Base-by-base conservation (phyloP, 1,140 invertebrate genomes). In the Drosophila pectinifera region DNA sequence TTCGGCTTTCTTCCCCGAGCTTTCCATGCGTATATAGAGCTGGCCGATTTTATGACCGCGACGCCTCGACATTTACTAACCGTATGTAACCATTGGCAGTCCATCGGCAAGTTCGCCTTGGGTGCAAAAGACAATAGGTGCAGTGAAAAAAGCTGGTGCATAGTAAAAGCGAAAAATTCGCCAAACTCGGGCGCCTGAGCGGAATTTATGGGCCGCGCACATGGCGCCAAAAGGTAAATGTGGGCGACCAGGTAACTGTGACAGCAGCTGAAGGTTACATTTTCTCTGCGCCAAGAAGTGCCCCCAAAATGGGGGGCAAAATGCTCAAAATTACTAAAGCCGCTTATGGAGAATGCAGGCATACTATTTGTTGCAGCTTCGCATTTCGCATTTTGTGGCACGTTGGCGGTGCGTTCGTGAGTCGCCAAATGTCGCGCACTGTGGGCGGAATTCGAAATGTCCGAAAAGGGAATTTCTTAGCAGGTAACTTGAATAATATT, bases 271-370 rank as follows among this genome's bases (percentile, higher is more conserved):
- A 86, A 86, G 83, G 83, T 86, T 86, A 86, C 45, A 58, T 59
- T 61, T 56, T 36, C 64, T 63, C 56, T 49, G 53, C 53, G 49
- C 46, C 73, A 69, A 48, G 62, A 45, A 78, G 53, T 49, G 53
- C 63, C 34, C n/a, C 57, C 54, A 45, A 67, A 80, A 53, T 38
- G 57, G 63, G 31, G 39, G 43, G 49, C 45, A 49, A 80, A 81
- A 75, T 78, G 74, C 70, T 72, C 39, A 88, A 88, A 88, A 88
- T 88, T 88, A 88, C 83, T 88, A 88, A 88, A 88, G 80, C 84
- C 53, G 84, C 80, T 89, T 86, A 82, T 68, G 49, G 65, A 56
- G 46, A 61, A 77, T 55, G 64, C 63, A 45, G 48, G 62, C 16
- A 68, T 74, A 51, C 28, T 20, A 51, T 65, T 56, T 20, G 68